A percentile compares a stretch with the other conserved stretches of the same genome.
phyloP scores from a whole-genome alignment of 1,140 invertebrate species.

The Cyrtorhinus lividipennis region DNA sequence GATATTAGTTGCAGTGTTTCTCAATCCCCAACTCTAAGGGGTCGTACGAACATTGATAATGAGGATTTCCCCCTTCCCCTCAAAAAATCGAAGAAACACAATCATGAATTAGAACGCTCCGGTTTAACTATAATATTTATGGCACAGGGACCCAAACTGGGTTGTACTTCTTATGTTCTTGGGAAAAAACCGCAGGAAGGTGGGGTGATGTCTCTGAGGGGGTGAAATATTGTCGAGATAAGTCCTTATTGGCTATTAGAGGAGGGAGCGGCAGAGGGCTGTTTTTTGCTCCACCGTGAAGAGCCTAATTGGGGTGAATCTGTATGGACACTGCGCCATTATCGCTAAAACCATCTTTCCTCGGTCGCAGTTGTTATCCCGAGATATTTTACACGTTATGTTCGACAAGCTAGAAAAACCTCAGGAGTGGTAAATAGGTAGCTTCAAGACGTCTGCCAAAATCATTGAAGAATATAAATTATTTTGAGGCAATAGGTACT shows the following conservation, averaged over 20 bases:
- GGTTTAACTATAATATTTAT: neutral
- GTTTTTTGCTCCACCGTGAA: neutral
- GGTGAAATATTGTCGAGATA: constrained; percentile 6
- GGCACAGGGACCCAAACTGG: too few species aligned
- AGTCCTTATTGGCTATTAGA: constrained; percentile 6
- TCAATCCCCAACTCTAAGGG: too few species aligned
- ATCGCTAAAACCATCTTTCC: constrained; percentile 4
- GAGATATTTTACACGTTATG: too few species aligned
- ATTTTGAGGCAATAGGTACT: too few species aligned
- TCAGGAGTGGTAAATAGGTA: too few species aligned
- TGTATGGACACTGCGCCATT: neutral
- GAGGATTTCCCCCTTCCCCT: too few species aligned
- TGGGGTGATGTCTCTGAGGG: neutral
- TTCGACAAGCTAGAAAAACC: too few species aligned
- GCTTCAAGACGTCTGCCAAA: too few species aligned
- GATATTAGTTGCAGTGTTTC: too few species aligned
- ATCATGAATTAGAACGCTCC: neutral
- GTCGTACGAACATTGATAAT: too few species aligned
- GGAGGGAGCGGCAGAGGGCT: neutral
- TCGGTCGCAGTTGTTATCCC: neutral
- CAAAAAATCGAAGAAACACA: too few species aligned
- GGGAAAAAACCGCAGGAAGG: neutral
- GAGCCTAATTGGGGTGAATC: neutral
- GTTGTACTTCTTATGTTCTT: neutral
- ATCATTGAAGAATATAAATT: too few species aligned